Evolutionary conservation across 1,140 invertebrate genomes (phyloP), one percentile per base, ranked within the genome.

Genomic region (Berghia stephanieae): DNA sequence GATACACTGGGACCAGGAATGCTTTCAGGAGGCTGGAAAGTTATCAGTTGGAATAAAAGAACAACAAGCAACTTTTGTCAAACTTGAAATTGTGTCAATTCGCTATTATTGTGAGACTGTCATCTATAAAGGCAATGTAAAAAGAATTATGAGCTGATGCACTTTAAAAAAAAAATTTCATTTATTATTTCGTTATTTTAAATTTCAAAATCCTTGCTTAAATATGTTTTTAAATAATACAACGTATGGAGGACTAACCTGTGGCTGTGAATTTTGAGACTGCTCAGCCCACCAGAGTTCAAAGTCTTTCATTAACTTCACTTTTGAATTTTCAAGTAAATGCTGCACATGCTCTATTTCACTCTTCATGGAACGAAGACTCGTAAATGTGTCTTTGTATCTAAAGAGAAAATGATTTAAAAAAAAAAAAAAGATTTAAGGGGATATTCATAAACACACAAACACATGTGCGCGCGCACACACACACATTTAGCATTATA

Each of bases 331-430:
- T 79, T 90, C 89, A 42, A 90, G 77, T 18, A 89, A 78, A 79
- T 89, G 88, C 78, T 90, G 89, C 55, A 88, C 70, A 82, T 90
- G 89, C 71, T 90, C 89, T 52, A 89, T 90, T 81, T 89, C 88
- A 71, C 85, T 86, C 78, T 90, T 90, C 68, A 90, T 80, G 52
- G 78, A 81, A 42, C 85, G 82, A 36, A 90, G 78, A 18, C 78
- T 74, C 31, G 77, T 84, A 77, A 89, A 88, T 73, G 83, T 84
- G 46, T 83, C 81, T 75, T 88, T 89, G 78, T 89, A 89, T 10
- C 88, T 89, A 77, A 2, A 75, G 80, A 38, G 76, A 42, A 77
- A 68, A 55, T 8, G 44, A 68, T 44, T 69, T 36, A 78, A 3
- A 67, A 24, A 80, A n/a, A 34, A 38, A 31, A 52, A 27, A 71